phyloP scores from a whole-genome alignment of 2,888 invertebrate species.

The Balanococcus diminutus region DNA sequence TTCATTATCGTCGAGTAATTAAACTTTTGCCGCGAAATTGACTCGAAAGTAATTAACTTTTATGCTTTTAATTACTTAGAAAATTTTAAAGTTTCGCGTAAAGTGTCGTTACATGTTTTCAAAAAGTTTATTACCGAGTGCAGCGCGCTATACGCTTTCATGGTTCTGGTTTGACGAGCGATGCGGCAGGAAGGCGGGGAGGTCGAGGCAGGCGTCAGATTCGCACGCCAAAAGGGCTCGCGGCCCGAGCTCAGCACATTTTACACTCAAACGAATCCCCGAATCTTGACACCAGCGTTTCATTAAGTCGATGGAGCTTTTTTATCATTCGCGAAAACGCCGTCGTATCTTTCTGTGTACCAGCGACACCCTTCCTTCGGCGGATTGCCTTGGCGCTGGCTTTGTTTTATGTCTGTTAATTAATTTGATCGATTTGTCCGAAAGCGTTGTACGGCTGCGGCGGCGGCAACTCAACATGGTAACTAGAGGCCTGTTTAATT shows the following conservation, averaged over 20 bases:
- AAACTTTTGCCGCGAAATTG: conserved; percentile 15
- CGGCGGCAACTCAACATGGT: background rate
- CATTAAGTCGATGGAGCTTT: background rate
- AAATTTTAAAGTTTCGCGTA: conserved; percentile 25
- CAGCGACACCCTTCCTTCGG: background rate
- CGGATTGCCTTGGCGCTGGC: background rate
- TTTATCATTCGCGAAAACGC: background rate
- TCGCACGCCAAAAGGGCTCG: background rate
- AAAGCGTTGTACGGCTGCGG: background rate
- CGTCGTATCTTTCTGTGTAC: background rate
- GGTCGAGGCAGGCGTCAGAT: background rate
- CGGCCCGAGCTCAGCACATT: background rate
- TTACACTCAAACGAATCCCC: conserved; percentile 23
- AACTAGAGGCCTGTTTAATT: conserved; percentile 13
- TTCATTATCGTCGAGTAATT: conserved; percentile 38
- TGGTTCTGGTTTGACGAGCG: background rate
- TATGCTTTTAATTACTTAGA: conserved; percentile 43
- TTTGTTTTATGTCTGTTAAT: conserved; percentile 18
- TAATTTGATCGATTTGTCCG: conserved; percentile 36
- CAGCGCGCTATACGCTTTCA: no score
- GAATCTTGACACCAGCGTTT: background rate
- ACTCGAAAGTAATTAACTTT: conserved; percentile 31
- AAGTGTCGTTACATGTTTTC: conserved; percentile 39
- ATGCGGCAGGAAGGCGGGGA: background rate
- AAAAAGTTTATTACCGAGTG: conserved; percentile 24